Conservation (phyloP, 1,140 invertebrate genomes). For the Nixonia krombeini region DNA sequence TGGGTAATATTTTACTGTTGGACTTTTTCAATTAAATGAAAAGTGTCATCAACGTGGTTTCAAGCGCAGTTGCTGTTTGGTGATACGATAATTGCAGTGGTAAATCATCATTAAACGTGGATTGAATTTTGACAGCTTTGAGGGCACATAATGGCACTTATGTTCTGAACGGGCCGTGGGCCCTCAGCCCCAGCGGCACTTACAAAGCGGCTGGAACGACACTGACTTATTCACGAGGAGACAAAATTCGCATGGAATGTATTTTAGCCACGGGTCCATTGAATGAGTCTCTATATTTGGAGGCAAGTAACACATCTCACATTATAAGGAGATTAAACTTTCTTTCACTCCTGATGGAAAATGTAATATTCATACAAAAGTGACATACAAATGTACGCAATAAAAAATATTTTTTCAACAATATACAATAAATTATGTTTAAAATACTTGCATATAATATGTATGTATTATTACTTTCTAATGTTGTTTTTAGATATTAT, state of each 20-base stretch:
- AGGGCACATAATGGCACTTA: conserved; percentile 75
- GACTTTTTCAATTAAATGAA: neutral
- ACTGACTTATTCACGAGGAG: conserved; percentile 83
- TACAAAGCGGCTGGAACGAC: conserved; percentile 85
- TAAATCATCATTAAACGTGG: too few species aligned
- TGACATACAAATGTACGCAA: too few species aligned
- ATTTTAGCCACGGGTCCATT: conserved; percentile 84
- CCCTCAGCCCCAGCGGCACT: conserved; percentile 83
- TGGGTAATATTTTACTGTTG: conserved; percentile 73
- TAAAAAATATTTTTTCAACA: too few species aligned
- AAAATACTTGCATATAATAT: too few species aligned
- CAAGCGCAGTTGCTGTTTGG: neutral
- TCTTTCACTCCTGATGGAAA: too few species aligned
- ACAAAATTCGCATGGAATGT: conserved; percentile 73
- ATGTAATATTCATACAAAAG: too few species aligned
- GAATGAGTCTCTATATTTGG: conserved; percentile 83
- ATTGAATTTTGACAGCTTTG: conserved; percentile 74
- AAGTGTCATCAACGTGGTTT: neutral
- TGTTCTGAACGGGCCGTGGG: conserved; percentile 77
- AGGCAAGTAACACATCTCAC: too few species aligned
- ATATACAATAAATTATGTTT: too few species aligned
- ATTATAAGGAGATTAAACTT: too few species aligned
- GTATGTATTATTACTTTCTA: too few species aligned
- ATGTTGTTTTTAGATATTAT: conserved; percentile 75
- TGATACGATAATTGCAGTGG: neutral